Evolutionary conservation across 2,797 vertebrate species (phyloP).

Genomic region (Cossypha niveicapilla): DNA sequence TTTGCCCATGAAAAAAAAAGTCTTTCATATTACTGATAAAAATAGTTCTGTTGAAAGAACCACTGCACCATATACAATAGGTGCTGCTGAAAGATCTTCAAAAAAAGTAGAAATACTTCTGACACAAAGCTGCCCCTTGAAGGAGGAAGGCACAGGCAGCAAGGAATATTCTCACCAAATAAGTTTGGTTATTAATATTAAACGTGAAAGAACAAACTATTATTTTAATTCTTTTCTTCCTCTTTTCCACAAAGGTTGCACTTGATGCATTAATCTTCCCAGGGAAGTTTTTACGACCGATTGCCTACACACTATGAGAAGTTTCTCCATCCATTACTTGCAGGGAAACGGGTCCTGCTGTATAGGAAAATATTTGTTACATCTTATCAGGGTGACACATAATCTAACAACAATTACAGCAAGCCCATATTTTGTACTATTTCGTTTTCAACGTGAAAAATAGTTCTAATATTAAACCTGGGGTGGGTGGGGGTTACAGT

Average conservation of each 20-base stretch:
- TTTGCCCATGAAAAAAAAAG: slow-evolving; percentile 34
- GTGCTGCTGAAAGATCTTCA: not conserved
- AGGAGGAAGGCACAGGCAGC: not conserved
- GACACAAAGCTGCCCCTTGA: not conserved
- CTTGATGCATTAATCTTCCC: slow-evolving; percentile 77
- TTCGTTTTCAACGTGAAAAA: slow-evolving; percentile 74
- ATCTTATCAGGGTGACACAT: slow-evolving; percentile 86
- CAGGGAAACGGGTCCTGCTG: slow-evolving; percentile 69
- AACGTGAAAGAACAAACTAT: slow-evolving; percentile 19
- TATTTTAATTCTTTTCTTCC: slow-evolving; percentile 71
- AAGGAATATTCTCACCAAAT: not conserved
- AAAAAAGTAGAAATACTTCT: not conserved
- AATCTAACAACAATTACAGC: slow-evolving; percentile 86
- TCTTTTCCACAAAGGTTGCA: slow-evolving; percentile 61
- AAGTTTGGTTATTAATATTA: slow-evolving; percentile 45
- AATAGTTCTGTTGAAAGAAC: slow-evolving; percentile 46
- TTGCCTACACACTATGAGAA: slow-evolving; percentile 75
- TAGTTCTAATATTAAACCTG: slow-evolving; percentile 73
- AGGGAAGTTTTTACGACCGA: slow-evolving; percentile 79
- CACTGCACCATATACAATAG: not conserved
- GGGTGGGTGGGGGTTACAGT: slow-evolving; percentile 46
- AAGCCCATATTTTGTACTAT: slow-evolving; percentile 79
- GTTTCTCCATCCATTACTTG: slow-evolving; percentile 81
- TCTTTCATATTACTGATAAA: slow-evolving; percentile 50
- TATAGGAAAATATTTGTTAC: slow-evolving; percentile 81